These are phyloP conservation scores for Microplitis mediator DNA, from an alignment of 1,140 invertebrate genomes.

Conservation along the genomic window DNA sequence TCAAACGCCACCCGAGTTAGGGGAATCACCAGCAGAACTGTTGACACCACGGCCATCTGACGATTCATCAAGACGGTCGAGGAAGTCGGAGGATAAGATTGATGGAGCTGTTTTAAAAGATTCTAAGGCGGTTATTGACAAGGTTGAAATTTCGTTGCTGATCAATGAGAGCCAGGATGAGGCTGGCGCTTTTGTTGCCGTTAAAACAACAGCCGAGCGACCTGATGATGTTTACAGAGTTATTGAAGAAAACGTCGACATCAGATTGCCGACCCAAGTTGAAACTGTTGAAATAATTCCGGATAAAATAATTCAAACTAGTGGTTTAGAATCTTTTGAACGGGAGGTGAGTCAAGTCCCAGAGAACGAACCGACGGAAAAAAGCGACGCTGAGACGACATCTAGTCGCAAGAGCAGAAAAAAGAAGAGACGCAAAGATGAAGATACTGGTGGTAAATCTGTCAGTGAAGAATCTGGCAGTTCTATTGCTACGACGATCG, in stretches of 20 bases:
- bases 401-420: slow-evolving; percentile 57
- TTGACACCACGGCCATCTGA: background rate
- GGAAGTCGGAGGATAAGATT: background rate
- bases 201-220: background rate
- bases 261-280: slow-evolving; percentile 7
- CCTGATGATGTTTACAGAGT: slow-evolving; percentile 11
- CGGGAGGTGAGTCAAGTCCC: slow-evolving; percentile 28
- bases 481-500: slow-evolving; percentile 64
- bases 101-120: background rate
- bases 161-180: slow-evolving; percentile 7
- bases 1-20: too few species aligned
- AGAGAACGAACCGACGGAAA: slow-evolving; percentile 47
- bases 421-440: slow-evolving; percentile 62
- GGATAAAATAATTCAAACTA: background rate
- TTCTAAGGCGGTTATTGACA: background rate
- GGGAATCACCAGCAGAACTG: too few species aligned
- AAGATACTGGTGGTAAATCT: slow-evolving; percentile 40
- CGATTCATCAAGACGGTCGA: background rate
- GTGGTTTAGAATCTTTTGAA: slow-evolving; percentile 31
- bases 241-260: slow-evolving; percentile 16
- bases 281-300: background rate
- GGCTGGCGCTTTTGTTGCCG: background rate
- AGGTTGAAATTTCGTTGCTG: slow-evolving; percentile 2
- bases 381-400: slow-evolving; percentile 54
- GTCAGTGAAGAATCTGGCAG: slow-evolving; percentile 42